Percentiles rank a stretch among this genome's conserved stretches.
Evolutionary conservation across 2,113 vertebrate species (phyloP).

Genomic region (Cathartes aura): DNA sequence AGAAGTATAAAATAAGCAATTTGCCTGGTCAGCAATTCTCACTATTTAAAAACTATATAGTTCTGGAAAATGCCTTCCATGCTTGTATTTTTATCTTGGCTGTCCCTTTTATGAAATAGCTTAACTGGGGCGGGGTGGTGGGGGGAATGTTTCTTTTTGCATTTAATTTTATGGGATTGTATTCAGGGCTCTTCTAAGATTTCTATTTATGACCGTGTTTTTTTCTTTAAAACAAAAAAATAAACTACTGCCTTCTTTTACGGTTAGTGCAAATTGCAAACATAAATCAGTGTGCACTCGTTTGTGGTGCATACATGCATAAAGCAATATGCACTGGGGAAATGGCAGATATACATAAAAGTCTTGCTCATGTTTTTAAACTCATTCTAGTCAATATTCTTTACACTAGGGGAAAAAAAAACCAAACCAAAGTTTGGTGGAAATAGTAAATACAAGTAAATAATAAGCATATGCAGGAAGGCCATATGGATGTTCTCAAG

Average conservation of each 20-base stretch:
- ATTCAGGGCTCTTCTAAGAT: not conserved
- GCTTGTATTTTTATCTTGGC: not conserved
- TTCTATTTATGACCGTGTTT: not conserved
- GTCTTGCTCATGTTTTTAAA: not conserved
- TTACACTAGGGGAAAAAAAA: not conserved
- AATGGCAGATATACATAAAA: not conserved
- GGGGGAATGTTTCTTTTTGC: not conserved
- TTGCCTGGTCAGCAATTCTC: not conserved
- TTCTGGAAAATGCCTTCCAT: not conserved
- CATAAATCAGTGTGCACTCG: not conserved
- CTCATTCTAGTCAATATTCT: not conserved
- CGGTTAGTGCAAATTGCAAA: not conserved
- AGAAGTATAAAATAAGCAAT: not conserved
- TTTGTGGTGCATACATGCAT: not conserved
- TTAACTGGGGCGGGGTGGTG: fast-evolving
- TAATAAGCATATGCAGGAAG: not conserved
- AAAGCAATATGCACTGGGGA: not conserved
- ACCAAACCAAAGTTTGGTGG: not conserved
- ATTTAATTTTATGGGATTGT: not conserved
- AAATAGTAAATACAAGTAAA: not conserved
- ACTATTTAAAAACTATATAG: not conserved
- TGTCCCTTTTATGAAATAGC: not conserved
- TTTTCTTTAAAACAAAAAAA: not conserved
- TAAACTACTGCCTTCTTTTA: not conserved
- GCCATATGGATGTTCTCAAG: not conserved